Evolutionary conservation across 2,888 invertebrate species (phyloP).

Genomic region (Trissolcus brochymenae): DNA sequence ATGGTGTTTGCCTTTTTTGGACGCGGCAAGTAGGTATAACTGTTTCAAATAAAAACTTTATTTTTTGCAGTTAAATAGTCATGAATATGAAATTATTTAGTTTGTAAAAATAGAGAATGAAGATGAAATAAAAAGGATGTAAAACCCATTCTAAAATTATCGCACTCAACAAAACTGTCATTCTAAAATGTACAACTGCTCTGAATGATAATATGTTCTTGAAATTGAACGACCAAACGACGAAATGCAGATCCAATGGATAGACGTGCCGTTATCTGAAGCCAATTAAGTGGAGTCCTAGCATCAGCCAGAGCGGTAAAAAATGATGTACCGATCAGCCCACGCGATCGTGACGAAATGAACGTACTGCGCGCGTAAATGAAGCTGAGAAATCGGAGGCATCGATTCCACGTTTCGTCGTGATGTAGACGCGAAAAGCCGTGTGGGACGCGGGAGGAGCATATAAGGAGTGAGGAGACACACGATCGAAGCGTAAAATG

Average conservation of each 20-base stretch:
- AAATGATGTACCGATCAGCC: slow-evolving; percentile 27
- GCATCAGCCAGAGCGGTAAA: slow-evolving; percentile 14
- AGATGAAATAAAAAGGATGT: too few relatives aligned
- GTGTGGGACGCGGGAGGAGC: slow-evolving; percentile 44
- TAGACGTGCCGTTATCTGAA: slow-evolving; percentile 36
- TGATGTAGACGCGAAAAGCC: slow-evolving; percentile 32
- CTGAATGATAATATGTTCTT: slow-evolving; percentile 4
- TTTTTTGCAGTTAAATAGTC: too few relatives aligned
- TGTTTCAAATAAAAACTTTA: too few relatives aligned
- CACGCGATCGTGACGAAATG: slow-evolving; percentile 39
- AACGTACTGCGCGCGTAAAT: slow-evolving; percentile 38
- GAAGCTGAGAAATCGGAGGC: slow-evolving; percentile 31
- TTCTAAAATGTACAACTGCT: too few relatives aligned
- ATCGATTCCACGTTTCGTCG: slow-evolving; percentile 56
- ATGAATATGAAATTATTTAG: too few relatives aligned
- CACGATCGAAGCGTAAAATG: slow-evolving; percentile 72
- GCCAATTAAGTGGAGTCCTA: slow-evolving; percentile 31
- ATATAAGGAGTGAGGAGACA: slow-evolving; percentile 62
- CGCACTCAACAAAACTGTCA: too few relatives aligned
- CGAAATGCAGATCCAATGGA: background rate
- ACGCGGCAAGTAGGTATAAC: too few relatives aligned
- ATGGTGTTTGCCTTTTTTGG: too few relatives aligned
- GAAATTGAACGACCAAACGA: background rate
- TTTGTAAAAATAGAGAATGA: too few relatives aligned
- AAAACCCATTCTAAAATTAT: too few relatives aligned